Evolutionary conservation across 2,797 vertebrate genomes (phyloP).

Genomic region (Melanotaenia nigrans): DNA sequence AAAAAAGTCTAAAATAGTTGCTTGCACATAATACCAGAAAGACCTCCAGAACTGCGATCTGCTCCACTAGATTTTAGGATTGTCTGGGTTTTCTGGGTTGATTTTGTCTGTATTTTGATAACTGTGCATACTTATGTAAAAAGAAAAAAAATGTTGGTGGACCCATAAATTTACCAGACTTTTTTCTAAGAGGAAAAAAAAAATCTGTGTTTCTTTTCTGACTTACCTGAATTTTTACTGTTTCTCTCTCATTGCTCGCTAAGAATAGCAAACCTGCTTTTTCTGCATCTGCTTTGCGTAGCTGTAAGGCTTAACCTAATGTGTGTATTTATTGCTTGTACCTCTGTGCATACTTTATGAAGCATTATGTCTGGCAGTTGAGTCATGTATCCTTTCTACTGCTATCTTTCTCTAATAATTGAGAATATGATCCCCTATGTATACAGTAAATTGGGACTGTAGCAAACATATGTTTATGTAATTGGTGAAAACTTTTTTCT

Average conservation of each 20-base stretch:
- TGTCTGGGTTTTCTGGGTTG: constrained; percentile 99
- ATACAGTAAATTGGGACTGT: constrained; percentile 99
- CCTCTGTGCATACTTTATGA: constrained; percentile 99
- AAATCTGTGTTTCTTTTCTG: constrained; percentile 99
- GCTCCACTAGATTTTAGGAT: constrained; percentile 99
- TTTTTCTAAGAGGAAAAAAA: constrained; percentile 92
- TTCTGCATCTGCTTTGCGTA: constrained; percentile 99
- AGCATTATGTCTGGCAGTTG: constrained; percentile 99
- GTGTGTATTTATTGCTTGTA: constrained; percentile 99
- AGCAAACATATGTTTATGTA: constrained; percentile 99
- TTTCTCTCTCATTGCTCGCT: constrained; percentile 99
- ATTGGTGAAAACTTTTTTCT: constrained; percentile 95
- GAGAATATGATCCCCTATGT: constrained; percentile 98
- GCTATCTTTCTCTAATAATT: constrained; percentile 96
- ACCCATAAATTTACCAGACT: constrained; percentile 99
- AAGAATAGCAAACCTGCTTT: constrained; percentile 99
- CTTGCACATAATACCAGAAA: constrained; percentile 99
- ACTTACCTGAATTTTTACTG: constrained; percentile 99
- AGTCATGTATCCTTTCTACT: constrained; percentile 99
- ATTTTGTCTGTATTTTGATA: constrained; percentile 99
- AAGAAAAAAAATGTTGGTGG: constrained; percentile 94
- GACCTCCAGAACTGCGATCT: constrained; percentile 99
- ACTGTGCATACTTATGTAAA: constrained; percentile 99
- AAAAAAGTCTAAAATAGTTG: constrained; percentile 99
- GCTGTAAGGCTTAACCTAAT: constrained; percentile 99